Conservation (phyloP, 2,113 vertebrate genomes). For the Ramphastos sulfuratus region DNA sequence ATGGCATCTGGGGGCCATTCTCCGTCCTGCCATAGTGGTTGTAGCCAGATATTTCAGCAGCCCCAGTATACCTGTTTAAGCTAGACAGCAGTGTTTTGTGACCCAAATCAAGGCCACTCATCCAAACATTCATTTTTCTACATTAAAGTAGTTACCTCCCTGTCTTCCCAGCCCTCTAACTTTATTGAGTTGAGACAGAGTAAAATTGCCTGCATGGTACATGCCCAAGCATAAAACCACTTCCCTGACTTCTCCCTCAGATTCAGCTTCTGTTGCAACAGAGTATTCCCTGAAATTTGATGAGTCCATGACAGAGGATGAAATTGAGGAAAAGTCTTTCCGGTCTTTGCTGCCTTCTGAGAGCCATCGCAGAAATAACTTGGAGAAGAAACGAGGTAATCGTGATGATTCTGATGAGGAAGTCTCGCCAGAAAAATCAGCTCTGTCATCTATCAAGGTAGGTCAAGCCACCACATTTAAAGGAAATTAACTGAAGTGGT, state of each 20-base stretch:
- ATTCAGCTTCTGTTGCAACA: slow-evolving; percentile 86
- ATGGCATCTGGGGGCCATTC: background rate
- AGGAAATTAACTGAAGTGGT: background rate
- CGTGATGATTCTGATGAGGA: slow-evolving; percentile 91
- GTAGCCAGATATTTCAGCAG: background rate
- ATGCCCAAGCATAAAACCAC: background rate
- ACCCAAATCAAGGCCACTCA: background rate
- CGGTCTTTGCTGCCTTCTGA: slow-evolving; percentile 93
- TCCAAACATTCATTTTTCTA: background rate
- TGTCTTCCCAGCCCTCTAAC: background rate
- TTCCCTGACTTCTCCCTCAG: slow-evolving; percentile 57
- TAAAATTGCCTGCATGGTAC: background rate
- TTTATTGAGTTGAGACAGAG: background rate
- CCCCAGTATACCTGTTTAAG: background rate
- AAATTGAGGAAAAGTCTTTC: slow-evolving; percentile 94
- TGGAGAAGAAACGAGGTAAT: slow-evolving; percentile 85
- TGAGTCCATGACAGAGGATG: slow-evolving; percentile 94
- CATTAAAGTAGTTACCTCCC: background rate
- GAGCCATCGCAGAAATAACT: slow-evolving; percentile 88
- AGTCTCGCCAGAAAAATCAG: slow-evolving; percentile 71
- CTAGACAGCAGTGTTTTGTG: background rate
- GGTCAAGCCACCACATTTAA: background rate
- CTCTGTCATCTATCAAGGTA: slow-evolving; percentile 80
- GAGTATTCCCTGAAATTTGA: slow-evolving; percentile 94
- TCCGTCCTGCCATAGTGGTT: background rate